Conservation (phyloP, 2,113 vertebrate species). For the Atrichornis clamosus region DNA sequence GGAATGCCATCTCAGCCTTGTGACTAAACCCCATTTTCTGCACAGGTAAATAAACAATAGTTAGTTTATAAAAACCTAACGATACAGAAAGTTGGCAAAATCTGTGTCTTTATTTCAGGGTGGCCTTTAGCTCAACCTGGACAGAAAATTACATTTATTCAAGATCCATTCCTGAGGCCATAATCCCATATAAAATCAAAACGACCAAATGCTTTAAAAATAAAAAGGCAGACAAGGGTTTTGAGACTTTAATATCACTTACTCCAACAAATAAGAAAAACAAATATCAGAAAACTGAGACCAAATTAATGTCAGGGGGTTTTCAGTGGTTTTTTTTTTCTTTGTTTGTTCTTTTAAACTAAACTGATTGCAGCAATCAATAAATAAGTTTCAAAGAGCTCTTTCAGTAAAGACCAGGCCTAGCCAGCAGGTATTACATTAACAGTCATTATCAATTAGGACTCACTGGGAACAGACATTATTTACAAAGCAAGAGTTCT, state of each 20-base stretch:
- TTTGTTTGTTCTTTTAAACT: background rate
- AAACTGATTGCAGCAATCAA: slow-evolving; percentile 25
- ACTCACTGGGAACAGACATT: slow-evolving; percentile 12
- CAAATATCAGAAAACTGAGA: background rate
- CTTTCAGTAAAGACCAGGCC: slow-evolving; percentile 8
- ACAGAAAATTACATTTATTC: background rate
- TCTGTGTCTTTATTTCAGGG: background rate
- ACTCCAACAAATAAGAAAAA: background rate
- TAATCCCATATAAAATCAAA: background rate
- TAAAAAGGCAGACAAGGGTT: background rate
- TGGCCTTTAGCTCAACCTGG: background rate
- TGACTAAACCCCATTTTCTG: background rate
- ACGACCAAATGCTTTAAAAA: background rate
- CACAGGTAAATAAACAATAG: background rate
- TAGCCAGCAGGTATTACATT: slow-evolving; percentile 41
- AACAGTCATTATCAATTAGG: slow-evolving; percentile 48
- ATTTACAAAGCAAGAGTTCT: slow-evolving; percentile 60
- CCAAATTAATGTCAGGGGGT: background rate
- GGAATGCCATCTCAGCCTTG: background rate
- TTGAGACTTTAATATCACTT: background rate
- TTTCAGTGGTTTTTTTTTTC: background rate
- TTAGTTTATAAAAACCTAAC: background rate
- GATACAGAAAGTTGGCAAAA: background rate
- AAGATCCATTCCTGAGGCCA: background rate
- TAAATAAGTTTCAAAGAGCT: slow-evolving; percentile 46